Evolutionary conservation across 2,797 vertebrate genomes (phyloP).

Genomic region (Muraenolepis orangiensis): DNA sequence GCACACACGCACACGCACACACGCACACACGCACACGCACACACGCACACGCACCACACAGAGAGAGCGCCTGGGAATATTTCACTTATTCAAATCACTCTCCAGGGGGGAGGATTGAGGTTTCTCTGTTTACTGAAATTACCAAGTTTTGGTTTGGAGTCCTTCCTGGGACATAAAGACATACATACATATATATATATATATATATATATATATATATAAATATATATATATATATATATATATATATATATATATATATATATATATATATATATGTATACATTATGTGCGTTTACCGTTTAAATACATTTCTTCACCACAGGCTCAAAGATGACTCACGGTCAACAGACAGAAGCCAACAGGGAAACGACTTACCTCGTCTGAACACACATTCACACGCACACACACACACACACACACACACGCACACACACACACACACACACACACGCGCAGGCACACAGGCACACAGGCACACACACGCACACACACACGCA

Average conservation of each 20-base stretch:
- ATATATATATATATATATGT: background rate
- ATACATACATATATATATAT: background rate
- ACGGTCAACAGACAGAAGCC: slow-evolving; percentile 27
- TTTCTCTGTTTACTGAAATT: slow-evolving; percentile 1
- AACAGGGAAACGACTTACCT: slow-evolving; percentile 15
- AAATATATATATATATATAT: background rate
- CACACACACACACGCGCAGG: too few species aligned
- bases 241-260: background rate
- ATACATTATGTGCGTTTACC: background rate
- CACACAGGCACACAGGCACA: too few species aligned
- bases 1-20: slow-evolving; percentile 12
- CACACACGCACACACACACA: too few species aligned
- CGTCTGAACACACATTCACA: slow-evolving; percentile 18
- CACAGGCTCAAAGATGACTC: slow-evolving; percentile 21
- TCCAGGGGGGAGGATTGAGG: background rate
- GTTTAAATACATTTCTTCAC: background rate
- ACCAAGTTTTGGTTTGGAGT: background rate
- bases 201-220: background rate
- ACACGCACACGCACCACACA: slow-evolving; percentile 2
- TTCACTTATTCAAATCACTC: slow-evolving; percentile 22
- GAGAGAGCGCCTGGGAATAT: slow-evolving; percentile 28
- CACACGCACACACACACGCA: slow-evolving; percentile 7
- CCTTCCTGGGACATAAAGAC: background rate
- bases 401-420: too few species aligned
- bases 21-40: slow-evolving; percentile 24